Base-by-base conservation (phyloP, 2,113 vertebrate species). In the Scalopus aquaticus region DNA sequence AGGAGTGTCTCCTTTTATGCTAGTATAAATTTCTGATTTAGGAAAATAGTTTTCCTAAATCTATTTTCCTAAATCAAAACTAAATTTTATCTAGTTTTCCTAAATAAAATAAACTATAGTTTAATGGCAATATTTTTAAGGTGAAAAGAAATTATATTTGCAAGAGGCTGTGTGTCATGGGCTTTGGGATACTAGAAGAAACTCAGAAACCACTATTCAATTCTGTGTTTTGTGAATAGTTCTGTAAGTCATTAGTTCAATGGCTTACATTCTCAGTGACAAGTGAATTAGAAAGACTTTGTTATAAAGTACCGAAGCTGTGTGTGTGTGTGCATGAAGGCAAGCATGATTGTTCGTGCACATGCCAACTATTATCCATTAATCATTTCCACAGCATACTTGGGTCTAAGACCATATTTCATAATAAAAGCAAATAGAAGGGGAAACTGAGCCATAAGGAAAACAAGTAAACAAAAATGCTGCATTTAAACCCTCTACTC, bases 381-480 rank as follows among this genome's bases (percentile, higher is more conserved):
- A 95, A 95, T 96, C 62, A 80, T 96, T 97, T 97, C 90, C 90
- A 97, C 82, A 81, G 74, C 65, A 95, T 95, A 94, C 72, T 42
- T 72, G 74, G 64, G 28, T 7, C 58, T 86, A 69, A 85, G 73
- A 85, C 28, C 72, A 9, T 13, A 56, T 28, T 54, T 87, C 19
- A 97, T 97, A 95, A 95, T n/a, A 96, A 95, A 97, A 96, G 1
- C 76, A 97, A 97, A 98, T 51, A 96, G 76, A 97, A 81, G 91
- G 95, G 96, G 97, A 96, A 97, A 94, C 64, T 97, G 96, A 98
- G 96, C 93, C 96, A 94, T 91, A 92, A 32, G 81, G 90, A 70
- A 93, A 96, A 95, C 42, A 96, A 94, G 77, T 92, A 95, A 97
- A 94, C 96, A 90, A 97, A 97, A 98, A 95, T 62, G 82, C 60